Conservation (phyloP, 2,888 invertebrate genomes). For the Mechanitis mazaeus region DNA sequence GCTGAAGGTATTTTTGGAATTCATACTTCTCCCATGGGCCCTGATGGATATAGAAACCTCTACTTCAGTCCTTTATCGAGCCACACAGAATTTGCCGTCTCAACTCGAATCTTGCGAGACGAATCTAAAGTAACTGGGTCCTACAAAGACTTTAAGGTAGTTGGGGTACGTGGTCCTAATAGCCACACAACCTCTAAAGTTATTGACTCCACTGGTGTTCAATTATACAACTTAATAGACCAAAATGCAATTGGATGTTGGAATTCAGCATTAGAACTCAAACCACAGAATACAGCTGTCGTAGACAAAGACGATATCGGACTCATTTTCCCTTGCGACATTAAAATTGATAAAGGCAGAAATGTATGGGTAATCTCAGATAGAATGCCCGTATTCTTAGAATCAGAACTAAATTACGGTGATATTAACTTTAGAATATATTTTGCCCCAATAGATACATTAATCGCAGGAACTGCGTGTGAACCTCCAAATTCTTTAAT, state of each 20-base stretch:
- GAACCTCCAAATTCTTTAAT: slow-evolving; percentile 53
- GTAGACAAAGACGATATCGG: slow-evolving; percentile 85
- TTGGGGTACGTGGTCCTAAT: slow-evolving; percentile 80
- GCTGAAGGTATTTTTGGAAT: slow-evolving; percentile 89
- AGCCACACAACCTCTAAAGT: slow-evolving; percentile 84
- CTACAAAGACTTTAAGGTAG: slow-evolving; percentile 82
- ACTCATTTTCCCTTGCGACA: slow-evolving; percentile 86
- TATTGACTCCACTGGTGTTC: slow-evolving; percentile 84
- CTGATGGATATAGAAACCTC: slow-evolving; percentile 82
- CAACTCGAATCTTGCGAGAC: slow-evolving; percentile 83
- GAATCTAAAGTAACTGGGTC: slow-evolving; percentile 80
- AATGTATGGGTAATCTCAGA: slow-evolving; percentile 90
- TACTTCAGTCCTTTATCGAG: slow-evolving; percentile 89
- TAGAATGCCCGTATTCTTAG: slow-evolving; percentile 87
- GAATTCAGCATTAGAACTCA: slow-evolving; percentile 81
- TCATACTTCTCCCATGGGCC: slow-evolving; percentile 80
- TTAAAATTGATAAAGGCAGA: slow-evolving; percentile 83
- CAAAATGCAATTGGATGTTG: slow-evolving; percentile 90
- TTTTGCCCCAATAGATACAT: slow-evolving; percentile 80
- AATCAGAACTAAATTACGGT: slow-evolving; percentile 81
- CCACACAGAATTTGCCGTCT: slow-evolving; percentile 86
- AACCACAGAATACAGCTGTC: slow-evolving; percentile 80
- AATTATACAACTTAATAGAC: slow-evolving; percentile 86
- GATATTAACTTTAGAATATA: slow-evolving; percentile 88
- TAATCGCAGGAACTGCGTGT: slow-evolving; percentile 85